Conservation (phyloP, 1,140 invertebrate species). For the Paraescarpia echinospica region DNA sequence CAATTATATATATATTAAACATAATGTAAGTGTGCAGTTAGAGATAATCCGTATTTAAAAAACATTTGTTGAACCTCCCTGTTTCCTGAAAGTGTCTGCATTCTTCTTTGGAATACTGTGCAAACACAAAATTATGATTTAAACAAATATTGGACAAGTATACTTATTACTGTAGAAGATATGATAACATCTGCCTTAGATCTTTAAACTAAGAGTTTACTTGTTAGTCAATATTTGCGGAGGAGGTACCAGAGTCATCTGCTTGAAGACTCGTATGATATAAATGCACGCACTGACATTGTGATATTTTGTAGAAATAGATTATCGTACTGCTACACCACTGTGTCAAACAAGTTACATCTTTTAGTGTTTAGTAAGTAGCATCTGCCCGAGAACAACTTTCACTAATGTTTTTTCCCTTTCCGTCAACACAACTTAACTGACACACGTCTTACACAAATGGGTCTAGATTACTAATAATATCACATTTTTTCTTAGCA, state of each 20-base stretch:
- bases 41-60: no score
- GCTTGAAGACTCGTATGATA: background rate
- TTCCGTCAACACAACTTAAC: background rate
- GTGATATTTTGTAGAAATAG: no score
- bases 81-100: no score
- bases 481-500: background rate
- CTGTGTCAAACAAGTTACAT: no score
- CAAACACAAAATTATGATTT: background rate
- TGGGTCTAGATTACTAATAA: background rate
- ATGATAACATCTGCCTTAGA: background rate
- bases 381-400: background rate
- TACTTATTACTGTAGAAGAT: background rate
- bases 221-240: background rate
- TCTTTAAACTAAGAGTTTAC: no score
- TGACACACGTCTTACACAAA: background rate
- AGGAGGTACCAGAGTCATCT: background rate
- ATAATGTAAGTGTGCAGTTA: no score
- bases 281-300: no score
- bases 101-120: background rate
- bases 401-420: no score
- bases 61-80: no score
- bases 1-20: no score
- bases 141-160: background rate
- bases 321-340: no score
- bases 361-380: no score